A percentile compares a stretch with the other conserved stretches of the same genome.
phyloP scores from a whole-genome alignment of 2,797 vertebrate species.

The Dendrocincla fuliginosa region DNA sequence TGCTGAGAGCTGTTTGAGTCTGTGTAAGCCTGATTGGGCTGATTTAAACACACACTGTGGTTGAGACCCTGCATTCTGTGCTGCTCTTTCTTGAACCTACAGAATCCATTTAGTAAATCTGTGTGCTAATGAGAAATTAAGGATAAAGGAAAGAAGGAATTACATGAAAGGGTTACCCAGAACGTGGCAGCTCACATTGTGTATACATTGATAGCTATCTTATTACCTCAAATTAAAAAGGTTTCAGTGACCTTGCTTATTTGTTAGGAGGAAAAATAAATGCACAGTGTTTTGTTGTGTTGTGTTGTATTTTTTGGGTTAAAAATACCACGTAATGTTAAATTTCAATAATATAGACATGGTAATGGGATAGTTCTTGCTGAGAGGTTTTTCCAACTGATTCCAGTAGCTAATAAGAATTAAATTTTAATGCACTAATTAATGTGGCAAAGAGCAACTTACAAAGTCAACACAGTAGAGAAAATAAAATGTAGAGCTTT shows the following conservation, averaged over 20 bases:
- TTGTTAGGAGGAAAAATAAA: background rate
- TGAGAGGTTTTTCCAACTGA: background rate
- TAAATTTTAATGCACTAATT: background rate
- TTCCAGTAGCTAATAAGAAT: background rate
- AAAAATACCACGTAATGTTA: background rate
- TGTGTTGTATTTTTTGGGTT: background rate
- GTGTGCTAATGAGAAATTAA: background rate
- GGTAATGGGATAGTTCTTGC: background rate
- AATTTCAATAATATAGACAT: background rate
- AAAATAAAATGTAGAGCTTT: background rate
- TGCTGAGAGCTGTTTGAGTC: background rate
- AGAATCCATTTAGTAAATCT: background rate
- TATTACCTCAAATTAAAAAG: background rate
- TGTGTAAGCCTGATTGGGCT: background rate
- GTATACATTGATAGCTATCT: background rate
- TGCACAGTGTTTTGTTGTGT: background rate
- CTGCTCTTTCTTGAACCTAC: background rate
- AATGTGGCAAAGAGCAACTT: background rate
- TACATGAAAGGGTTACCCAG: background rate
- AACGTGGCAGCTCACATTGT: background rate
- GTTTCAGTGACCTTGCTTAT: background rate
- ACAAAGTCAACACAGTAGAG: background rate
- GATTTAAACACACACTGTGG: background rate
- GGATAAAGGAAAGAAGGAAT: background rate
- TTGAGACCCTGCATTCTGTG: background rate